phyloP scores from a whole-genome alignment of 2,113 vertebrate genomes.

The Pao palembangensis region DNA sequence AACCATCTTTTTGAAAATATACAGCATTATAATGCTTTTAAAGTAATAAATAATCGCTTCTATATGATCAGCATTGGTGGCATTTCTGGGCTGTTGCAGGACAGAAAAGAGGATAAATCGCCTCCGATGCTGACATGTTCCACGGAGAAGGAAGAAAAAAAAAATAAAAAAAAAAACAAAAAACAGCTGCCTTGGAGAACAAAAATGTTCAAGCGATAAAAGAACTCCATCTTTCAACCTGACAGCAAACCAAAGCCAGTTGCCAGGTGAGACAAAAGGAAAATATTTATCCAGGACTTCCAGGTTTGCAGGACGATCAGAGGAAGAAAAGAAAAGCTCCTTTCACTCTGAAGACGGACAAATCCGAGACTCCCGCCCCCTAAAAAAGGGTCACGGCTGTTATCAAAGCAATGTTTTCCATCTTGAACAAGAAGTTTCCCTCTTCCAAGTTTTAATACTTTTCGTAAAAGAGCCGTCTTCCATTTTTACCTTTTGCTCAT shows the following conservation, averaged over 20 bases:
- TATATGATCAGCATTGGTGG: no score
- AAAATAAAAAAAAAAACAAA: background rate
- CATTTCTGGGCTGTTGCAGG: slow-evolving; percentile 6
- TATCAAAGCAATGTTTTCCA: slow-evolving; percentile 2
- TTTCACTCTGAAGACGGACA: background rate
- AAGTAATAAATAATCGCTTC: no score
- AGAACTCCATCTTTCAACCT: slow-evolving; percentile 31
- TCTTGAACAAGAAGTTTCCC: background rate
- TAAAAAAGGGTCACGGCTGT: slow-evolving; percentile 13
- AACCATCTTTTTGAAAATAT: no score
- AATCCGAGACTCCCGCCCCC: background rate
- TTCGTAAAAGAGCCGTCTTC: slow-evolving; percentile 23
- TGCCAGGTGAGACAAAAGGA: slow-evolving; percentile 1
- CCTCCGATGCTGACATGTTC: slow-evolving; percentile 2
- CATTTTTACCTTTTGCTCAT: slow-evolving; percentile 32
- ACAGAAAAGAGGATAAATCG: slow-evolving; percentile 28
- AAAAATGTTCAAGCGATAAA: slow-evolving; percentile 30
- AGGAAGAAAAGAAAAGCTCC: no score
- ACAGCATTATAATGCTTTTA: no score
- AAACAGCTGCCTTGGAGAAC: slow-evolving; percentile 15
- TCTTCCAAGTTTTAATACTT: slow-evolving; percentile 12
- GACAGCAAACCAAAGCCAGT: slow-evolving; percentile 17
- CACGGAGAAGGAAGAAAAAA: background rate
- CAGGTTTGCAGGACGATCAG: slow-evolving; percentile 2
- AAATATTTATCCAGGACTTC: slow-evolving; percentile 7